A percentile compares a stretch with the other conserved stretches of the same genome.
These are phyloP conservation scores for Isoperla grammatica DNA, from an alignment of 2,888 invertebrate genomes.

Conservation along the genomic window DNA sequence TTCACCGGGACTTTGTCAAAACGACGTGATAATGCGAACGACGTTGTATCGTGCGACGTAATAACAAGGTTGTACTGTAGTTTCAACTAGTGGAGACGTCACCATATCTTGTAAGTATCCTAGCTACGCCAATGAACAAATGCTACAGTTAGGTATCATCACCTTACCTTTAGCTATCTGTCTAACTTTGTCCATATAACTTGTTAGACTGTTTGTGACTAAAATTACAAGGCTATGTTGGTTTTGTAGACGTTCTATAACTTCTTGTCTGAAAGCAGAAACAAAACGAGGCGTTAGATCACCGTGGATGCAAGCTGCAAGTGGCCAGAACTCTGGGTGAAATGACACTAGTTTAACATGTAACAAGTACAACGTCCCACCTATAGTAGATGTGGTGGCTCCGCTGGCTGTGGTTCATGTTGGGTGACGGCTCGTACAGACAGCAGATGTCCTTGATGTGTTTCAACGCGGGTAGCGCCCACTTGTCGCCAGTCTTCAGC, in stretches of 20 bases:
- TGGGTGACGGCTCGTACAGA: conserved; percentile 82
- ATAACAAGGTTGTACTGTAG: too few species aligned
- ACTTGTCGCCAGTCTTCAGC: conserved; percentile 76
- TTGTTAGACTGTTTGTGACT: conserved; percentile 85
- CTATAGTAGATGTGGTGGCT: conserved; percentile 54
- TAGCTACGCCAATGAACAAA: too few species aligned
- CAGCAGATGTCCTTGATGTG: conserved; percentile 94
- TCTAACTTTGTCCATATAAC: conserved; percentile 84
- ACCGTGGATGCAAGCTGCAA: too few species aligned
- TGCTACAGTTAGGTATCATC: too few species aligned
- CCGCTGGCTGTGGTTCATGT: conserved; percentile 53
- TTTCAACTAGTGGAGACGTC: too few species aligned
- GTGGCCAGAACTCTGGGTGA: too few species aligned
- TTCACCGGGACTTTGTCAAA: too few species aligned
- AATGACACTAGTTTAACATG: too few species aligned
- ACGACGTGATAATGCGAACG: too few species aligned
- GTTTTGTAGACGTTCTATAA: conserved; percentile 85
- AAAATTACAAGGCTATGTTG: conserved; percentile 90
- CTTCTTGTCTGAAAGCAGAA: conserved; percentile 54
- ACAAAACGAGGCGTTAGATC: conserved; percentile 7
- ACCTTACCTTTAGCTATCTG: conserved; percentile 50
- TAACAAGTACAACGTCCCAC: too few species aligned
- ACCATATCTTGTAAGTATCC: too few species aligned
- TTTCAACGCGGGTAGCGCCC: conserved; percentile 92
- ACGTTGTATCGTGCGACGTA: too few species aligned